phyloP scores from a whole-genome alignment of 2,113 vertebrate species.

The Strix uralensis region DNA sequence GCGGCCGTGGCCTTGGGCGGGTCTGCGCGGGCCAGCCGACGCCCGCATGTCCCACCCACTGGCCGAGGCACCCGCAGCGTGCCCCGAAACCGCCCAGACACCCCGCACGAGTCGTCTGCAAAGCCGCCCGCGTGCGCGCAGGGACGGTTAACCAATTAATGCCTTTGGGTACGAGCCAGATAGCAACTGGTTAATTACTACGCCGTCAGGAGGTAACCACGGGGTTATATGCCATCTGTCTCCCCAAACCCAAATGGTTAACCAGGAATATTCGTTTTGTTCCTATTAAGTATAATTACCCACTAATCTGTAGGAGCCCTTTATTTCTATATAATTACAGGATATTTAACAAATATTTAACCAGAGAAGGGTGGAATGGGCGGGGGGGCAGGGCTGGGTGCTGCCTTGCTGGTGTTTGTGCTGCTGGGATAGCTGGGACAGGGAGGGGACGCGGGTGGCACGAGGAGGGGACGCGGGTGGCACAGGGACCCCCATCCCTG shows the following conservation, averaged over 20 bases:
- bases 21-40: rapidly evolving
- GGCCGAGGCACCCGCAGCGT: rapidly evolving
- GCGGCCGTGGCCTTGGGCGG: not conserved
- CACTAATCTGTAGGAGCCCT: constrained; percentile 66
- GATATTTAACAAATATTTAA: constrained; percentile 62
- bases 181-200: constrained; percentile 53
- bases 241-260: constrained; percentile 68
- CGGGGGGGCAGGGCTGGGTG: not conserved
- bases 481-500: not conserved
- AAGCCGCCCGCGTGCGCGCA: not conserved
- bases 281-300: constrained; percentile 78
- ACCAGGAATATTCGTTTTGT: constrained; percentile 75
- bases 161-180: constrained; percentile 56
- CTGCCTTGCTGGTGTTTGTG: not conserved
- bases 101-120: not conserved
- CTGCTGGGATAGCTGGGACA: not conserved
- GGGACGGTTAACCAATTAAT: constrained; percentile 56
- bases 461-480: not conserved
- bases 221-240: constrained; percentile 61
- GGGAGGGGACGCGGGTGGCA: rapidly evolving
- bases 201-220: constrained; percentile 38
- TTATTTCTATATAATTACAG: constrained; percentile 75
- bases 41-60: not conserved
- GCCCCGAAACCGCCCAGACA: rapidly evolving
- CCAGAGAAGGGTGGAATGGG: not conserved